Evolutionary conservation across 37 sponge, comb jelly and placozoan genomes (phyloP).

Genomic region (Sycon ciliatum): DNA sequence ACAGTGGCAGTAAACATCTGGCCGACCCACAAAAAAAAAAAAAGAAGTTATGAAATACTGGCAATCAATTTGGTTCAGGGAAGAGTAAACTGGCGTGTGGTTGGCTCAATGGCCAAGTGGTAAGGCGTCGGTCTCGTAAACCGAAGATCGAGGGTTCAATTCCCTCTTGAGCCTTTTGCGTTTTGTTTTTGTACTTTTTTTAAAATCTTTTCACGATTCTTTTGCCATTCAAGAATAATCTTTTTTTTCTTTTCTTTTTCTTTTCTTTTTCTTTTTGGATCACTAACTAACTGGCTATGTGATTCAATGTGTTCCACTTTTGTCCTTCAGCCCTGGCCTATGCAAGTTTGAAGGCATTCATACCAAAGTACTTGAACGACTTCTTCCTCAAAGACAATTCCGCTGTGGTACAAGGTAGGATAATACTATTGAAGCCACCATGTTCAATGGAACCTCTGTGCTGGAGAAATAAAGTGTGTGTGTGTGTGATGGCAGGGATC

Average conservation of each 20-base stretch:
- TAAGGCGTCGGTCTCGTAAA: too few relatives aligned
- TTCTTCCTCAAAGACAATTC: conserved; percentile 96
- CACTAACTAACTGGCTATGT: neutral
- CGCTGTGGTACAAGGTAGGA: conserved; percentile 78
- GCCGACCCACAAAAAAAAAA: too few relatives aligned
- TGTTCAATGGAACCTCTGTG: neutral
- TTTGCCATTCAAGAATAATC: neutral
- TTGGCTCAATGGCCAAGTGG: too few relatives aligned
- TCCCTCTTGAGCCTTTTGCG: too few relatives aligned
- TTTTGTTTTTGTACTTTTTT: too few relatives aligned
- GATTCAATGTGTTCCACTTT: neutral
- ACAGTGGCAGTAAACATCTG: too few relatives aligned
- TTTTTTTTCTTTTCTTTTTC: neutral
- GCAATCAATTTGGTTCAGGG: too few relatives aligned
- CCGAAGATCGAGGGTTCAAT: too few relatives aligned
- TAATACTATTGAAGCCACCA: neutral
- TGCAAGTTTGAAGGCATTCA: conserved; percentile 72
- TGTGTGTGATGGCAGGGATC: too few relatives aligned
- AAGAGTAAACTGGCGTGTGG: too few relatives aligned
- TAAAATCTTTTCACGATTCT: neutral
- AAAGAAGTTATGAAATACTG: too few relatives aligned
- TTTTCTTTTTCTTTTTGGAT: neutral
- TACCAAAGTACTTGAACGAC: conserved; percentile 80
- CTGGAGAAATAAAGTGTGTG: neutral
- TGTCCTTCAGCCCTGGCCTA: conserved; percentile 65